Evolutionary conservation across 64 coral and sea anemone genomes (phyloP).

Genomic region (Pocillopora damicornis): DNA sequence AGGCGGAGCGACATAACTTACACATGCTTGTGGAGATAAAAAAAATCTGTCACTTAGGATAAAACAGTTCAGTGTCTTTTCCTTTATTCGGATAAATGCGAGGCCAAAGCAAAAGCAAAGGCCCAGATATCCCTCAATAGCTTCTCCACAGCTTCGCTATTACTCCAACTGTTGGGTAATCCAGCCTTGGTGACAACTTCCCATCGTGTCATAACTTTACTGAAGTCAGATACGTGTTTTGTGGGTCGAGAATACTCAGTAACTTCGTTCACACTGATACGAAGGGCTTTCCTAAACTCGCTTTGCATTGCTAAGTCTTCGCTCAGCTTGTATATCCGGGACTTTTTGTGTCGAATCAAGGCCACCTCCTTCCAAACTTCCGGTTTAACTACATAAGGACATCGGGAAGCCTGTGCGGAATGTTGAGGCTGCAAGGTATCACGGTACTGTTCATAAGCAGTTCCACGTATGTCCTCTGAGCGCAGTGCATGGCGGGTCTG

Average conservation of each 20-base stretch:
- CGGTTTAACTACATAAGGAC: conserved; percentile 47
- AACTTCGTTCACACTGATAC: conserved; percentile 48
- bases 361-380: conserved; percentile 79
- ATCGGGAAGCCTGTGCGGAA: background rate
- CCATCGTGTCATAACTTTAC: conserved; percentile 59
- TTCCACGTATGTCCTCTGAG: conserved; percentile 53
- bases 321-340: conserved; percentile 19
- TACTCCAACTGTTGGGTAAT: conserved; percentile 45
- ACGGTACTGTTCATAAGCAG: conserved; percentile 65
- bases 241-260: conserved; percentile 82
- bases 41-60: no score
- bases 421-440: conserved; percentile 45
- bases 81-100: conserved; percentile 43
- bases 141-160: conserved; percentile 47
- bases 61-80: no score
- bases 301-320: background rate
- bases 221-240: conserved; percentile 61
- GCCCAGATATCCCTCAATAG: conserved; percentile 71
- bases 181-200: conserved; percentile 54
- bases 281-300: conserved; percentile 45
- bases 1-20: no score
- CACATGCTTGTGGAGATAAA: no score
- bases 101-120: conserved; percentile 71
- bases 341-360: conserved; percentile 70
- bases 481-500: conserved; percentile 56